Percentiles rank a stretch among this genome's conserved stretches.
Conservation (phyloP, 2,797 vertebrate species). For the Rhynchotus rufescens region DNA sequence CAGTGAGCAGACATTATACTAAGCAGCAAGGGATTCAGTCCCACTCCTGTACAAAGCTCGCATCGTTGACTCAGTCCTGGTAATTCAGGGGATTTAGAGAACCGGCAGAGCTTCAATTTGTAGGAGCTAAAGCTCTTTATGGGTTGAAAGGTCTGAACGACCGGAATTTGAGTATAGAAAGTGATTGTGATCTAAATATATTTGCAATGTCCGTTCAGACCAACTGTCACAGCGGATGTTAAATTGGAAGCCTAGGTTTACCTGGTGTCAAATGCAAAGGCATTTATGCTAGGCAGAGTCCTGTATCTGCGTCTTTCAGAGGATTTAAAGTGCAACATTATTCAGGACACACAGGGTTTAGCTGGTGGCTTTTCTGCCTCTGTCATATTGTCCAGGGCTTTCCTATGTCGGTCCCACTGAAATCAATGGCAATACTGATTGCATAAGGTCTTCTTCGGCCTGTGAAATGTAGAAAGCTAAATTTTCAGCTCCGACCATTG, state of each 20-base stretch:
- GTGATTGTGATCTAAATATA: constrained; percentile 24
- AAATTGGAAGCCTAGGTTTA: background rate
- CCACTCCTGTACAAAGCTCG: background rate
- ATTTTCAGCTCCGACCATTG: background rate
- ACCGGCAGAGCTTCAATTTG: background rate
- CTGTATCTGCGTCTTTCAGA: background rate
- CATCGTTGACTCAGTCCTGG: background rate
- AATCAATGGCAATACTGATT: accelerated
- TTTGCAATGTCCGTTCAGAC: constrained; percentile 35
- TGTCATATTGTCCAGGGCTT: background rate
- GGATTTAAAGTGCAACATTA: background rate
- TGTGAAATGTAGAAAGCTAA: background rate
- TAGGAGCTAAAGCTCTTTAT: constrained; percentile 23
- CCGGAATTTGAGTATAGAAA: constrained; percentile 41
- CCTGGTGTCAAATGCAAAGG: background rate
- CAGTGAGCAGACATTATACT: background rate
- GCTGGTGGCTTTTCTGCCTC: background rate
- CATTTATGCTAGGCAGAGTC: background rate
- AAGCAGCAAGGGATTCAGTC: background rate
- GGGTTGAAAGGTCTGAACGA: constrained; percentile 52
- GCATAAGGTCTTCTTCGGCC: background rate
- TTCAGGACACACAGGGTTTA: background rate
- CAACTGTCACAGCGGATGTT: constrained; percentile 53
- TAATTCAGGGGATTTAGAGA: constrained; percentile 38
- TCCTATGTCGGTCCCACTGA: background rate